These are phyloP conservation scores for Thinocorus orbignyianus DNA, from an alignment of 2,113 vertebrate genomes.

Conservation along the genomic window DNA sequence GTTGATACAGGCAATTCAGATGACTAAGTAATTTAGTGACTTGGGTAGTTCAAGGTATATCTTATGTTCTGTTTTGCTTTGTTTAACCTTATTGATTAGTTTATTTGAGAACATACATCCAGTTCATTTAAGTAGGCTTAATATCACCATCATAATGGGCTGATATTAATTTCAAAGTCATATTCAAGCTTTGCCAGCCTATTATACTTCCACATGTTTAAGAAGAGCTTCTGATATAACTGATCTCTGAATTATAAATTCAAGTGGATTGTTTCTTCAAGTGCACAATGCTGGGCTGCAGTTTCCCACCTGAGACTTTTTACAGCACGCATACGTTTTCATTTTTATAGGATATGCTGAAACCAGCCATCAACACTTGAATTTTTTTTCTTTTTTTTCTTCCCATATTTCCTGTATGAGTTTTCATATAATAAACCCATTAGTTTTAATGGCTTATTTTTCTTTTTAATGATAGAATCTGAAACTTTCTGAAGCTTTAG, in stretches of 20 bases:
- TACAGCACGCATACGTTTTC: neutral
- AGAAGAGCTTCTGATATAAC: neutral
- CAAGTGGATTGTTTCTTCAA: neutral
- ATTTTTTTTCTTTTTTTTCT: neutral
- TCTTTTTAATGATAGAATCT: neutral
- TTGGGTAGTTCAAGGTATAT: neutral
- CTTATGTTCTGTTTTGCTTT: neutral
- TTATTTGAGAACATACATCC: neutral
- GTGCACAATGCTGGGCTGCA: neutral
- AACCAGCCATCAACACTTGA: neutral
- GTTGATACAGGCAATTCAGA: neutral
- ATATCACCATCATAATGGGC: neutral
- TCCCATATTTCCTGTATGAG: neutral
- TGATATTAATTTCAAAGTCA: neutral
- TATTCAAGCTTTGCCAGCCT: neutral
- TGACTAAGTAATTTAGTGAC: neutral
- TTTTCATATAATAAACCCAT: neutral
- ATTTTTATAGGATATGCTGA: neutral
- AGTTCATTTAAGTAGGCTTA: neutral
- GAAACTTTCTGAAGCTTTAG: neutral
- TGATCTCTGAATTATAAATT: neutral
- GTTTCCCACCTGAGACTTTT: neutral
- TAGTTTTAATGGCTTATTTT: neutral
- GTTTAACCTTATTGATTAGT: neutral
- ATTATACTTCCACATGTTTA: neutral